Evolutionary conservation across 2,888 invertebrate genomes (phyloP).

Genomic region (Pollenia angustigena): DNA sequence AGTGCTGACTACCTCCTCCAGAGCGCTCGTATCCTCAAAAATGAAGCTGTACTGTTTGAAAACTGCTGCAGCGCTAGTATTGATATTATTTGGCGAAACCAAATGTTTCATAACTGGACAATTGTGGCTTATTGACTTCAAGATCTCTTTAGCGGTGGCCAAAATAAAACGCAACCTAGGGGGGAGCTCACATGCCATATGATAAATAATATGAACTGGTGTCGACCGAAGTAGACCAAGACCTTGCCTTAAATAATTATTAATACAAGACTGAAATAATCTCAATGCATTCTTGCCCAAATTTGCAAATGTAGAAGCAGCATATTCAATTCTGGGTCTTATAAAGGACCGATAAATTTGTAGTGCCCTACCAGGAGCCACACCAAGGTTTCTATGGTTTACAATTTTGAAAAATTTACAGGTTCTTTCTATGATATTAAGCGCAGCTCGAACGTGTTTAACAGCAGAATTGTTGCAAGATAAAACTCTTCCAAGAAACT

Average conservation of each 20-base stretch:
- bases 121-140: no score
- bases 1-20: no score
- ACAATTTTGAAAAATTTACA: background rate
- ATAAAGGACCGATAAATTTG: constrained; percentile 17
- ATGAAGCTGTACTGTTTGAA: no score
- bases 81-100: no score
- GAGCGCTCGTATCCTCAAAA: no score
- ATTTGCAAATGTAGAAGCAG: background rate
- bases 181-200: constrained; percentile 17
- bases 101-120: no score
- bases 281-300: background rate
- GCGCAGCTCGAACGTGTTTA: background rate
- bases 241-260: background rate
- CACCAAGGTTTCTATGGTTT: background rate
- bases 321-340: constrained; percentile 19
- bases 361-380: background rate
- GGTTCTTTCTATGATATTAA: background rate
- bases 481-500: constrained; percentile 3
- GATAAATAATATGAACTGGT: background rate
- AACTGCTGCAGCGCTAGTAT: no score
- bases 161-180: no score
- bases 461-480: background rate
- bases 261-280: background rate
- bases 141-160: no score
- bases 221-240: constrained; percentile 16